Evolutionary conservation across 2,888 invertebrate genomes (phyloP).

Genomic region (Sminthurides aquaticus): DNA sequence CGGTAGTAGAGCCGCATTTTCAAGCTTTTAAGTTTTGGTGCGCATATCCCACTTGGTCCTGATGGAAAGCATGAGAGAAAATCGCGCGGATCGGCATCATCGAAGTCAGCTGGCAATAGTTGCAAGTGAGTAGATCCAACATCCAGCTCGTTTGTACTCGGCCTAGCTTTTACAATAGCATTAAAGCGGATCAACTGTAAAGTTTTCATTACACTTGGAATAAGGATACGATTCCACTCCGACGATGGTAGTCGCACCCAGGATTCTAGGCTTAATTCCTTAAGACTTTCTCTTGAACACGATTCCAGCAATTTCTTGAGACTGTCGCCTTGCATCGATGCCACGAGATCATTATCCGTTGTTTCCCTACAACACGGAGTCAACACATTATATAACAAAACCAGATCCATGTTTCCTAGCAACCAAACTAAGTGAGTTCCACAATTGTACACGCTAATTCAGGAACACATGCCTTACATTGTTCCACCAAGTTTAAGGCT

Average conservation of each 20-base stretch:
- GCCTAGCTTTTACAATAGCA: not conserved
- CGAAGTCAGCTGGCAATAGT: not conserved
- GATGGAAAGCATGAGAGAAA: not conserved
- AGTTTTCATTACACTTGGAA: not conserved
- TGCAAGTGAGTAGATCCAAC: not conserved
- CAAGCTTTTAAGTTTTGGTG: not conserved
- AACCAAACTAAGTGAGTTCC: too few species aligned
- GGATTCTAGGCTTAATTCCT: not conserved
- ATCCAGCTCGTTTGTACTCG: not conserved
- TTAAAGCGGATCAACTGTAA: not conserved
- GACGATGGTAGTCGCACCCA: not conserved
- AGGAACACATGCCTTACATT: not conserved
- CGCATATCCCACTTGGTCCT: not conserved
- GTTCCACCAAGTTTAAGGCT: not conserved
- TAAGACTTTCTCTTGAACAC: not conserved
- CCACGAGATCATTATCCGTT: not conserved
- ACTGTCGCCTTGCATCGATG: not conserved
- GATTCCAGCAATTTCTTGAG: not conserved
- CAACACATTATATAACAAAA: not conserved
- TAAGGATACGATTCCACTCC: not conserved
- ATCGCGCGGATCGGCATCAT: not conserved
- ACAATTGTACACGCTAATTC: too few species aligned
- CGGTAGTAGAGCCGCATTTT: constrained; percentile 2
- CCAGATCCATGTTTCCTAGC: too few species aligned
- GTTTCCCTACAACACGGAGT: not conserved